Base-by-base conservation (phyloP, 2,888 invertebrate species). In the Embidobia sp. region DNA sequence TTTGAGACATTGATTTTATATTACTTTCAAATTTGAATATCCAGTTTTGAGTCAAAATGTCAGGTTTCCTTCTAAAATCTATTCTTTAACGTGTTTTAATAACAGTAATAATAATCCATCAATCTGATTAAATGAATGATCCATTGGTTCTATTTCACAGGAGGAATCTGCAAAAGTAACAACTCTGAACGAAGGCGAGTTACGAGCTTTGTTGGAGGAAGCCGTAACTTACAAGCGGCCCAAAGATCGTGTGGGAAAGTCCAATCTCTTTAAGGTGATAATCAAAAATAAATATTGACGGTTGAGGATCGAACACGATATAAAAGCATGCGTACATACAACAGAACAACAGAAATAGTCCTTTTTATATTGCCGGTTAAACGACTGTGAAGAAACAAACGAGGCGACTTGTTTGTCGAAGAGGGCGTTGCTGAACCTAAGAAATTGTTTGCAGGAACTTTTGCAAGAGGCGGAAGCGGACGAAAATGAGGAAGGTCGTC, bases 201-300 rank as follows among this genome's bases (percentile, higher is more conserved):
- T 96, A 78, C 93, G 94, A 83, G 94, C 94, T 69, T 91, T 96
- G 79, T 91, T 96, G 83, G 95, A 96, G 88, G 96, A 96, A 91
- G 96, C 95, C 81, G 93, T 95, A 87, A 94, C 93, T 80, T 96
- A 96, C 91, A 95, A 95, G 90, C 93, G 93, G 88, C 96, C 96
- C 64, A 95, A 95, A 91, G 96, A 96, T 88, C 92, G 94, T 80
- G 94, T 95, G 90, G 95, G 95, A 84, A 96, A 96, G 90, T 96
- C 96, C 90, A 92, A 92, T 90, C 92, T 95, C 70, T 96, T 96
- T 90, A 94, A 94, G 92, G 96, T 96, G 85, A 57, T 55, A 22
- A 59, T 63, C 35, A 6, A 22, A 22, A 4, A 22, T 6, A 22
- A 6, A 22, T 22, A 22, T 22, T n/a, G n/a, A n/a, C n/a, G n/a